Evolutionary conservation across 2,888 invertebrate genomes (phyloP).

Genomic region (Xestia c-nigrum): DNA sequence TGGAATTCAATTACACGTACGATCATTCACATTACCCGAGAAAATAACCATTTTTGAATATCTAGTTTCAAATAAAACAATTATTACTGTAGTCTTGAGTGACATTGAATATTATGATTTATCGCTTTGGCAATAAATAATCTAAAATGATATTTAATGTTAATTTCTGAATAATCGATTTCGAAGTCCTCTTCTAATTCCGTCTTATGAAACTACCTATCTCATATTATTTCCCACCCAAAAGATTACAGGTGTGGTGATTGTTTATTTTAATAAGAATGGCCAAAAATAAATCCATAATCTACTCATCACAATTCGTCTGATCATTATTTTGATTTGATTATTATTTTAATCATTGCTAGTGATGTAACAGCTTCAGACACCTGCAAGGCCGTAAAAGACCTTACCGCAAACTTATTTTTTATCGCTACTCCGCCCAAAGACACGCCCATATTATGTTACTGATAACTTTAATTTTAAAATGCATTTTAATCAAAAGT

Average conservation of each 20-base stretch:
- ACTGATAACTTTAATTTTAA: neutral
- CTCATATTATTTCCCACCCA: constrained; percentile 4
- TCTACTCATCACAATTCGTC: neutral
- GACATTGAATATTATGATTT: constrained; percentile 57
- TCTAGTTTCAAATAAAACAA: constrained; percentile 30
- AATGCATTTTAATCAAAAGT: neutral
- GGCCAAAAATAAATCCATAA: constrained; percentile 5
- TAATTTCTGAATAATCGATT: constrained; percentile 60
- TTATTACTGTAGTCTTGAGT: constrained; percentile 22
- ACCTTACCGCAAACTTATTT: neutral
- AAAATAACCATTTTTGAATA: constrained; percentile 19
- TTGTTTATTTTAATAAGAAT: constrained; percentile 9
- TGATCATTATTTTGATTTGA: neutral
- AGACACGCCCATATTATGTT: neutral
- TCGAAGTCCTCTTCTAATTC: constrained; percentile 36
- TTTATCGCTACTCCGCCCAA: neutral
- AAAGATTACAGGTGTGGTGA: constrained; percentile 37
- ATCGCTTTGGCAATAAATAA: constrained; percentile 52
- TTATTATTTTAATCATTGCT: neutral
- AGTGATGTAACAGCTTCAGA: neutral
- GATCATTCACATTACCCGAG: constrained; percentile 9
- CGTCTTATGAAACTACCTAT: constrained; percentile 31
- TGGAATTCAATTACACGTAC: neutral
- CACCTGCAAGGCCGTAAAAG: neutral
- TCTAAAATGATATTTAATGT: constrained; percentile 50